Percentiles rank a stretch among this genome's conserved stretches.
These are phyloP conservation scores for Hypsibius dujardini DNA, from an alignment of 1,140 invertebrate genomes.

Conservation along the genomic window DNA sequence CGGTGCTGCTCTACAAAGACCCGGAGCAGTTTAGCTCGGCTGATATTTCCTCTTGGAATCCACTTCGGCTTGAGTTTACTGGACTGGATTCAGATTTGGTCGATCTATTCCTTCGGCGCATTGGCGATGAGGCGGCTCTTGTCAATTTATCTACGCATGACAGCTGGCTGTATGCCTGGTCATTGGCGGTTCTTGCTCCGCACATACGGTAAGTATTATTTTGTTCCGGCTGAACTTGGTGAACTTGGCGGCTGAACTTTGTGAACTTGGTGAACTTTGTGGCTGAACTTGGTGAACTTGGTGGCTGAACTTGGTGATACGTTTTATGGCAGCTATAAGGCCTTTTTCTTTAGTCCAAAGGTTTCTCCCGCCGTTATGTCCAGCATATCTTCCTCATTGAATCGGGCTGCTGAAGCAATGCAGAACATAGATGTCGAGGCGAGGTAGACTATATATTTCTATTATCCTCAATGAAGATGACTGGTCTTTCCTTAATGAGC, in stretches of 20 bases:
- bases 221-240: not conserved
- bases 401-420: no score
- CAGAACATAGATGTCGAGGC: no score
- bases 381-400: no score
- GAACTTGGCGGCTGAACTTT: not conserved
- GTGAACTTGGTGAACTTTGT: not conserved
- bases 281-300: not conserved
- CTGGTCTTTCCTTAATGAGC: no score
- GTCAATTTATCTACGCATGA: not conserved
- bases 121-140: slow-evolving; percentile 21
- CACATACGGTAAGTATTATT: not conserved
- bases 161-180: no score
- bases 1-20: not conserved
- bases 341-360: not conserved
- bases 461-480: no score
- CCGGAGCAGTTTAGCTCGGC: not conserved
- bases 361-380: no score
- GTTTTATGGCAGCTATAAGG: not conserved
- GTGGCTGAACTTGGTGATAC: not conserved
- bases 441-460: no score
- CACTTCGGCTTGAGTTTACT: not conserved
- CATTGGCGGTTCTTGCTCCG: not conserved
- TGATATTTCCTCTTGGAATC: not conserved
- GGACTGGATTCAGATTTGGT: not conserved
- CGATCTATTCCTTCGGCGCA: not conserved